Conservation (phyloP, 2,113 vertebrate genomes). For the Sander vitreus region DNA sequence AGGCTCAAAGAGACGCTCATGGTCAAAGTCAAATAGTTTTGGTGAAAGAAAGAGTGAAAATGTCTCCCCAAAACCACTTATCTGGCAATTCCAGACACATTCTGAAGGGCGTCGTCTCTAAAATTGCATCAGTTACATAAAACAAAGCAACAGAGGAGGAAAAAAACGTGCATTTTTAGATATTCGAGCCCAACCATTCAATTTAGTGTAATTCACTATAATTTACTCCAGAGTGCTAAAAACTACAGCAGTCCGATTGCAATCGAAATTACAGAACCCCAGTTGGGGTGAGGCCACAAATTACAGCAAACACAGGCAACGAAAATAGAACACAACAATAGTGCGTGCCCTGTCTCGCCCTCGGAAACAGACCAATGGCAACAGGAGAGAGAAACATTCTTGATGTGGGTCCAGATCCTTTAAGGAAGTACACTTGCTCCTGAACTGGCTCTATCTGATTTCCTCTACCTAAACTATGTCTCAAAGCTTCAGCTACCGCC, state of each 20-base stretch:
- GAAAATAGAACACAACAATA: constrained; percentile 79
- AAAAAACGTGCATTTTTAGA: constrained; percentile 75
- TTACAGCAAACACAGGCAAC: constrained; percentile 76
- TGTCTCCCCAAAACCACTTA: constrained; percentile 43
- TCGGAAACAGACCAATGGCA: constrained; percentile 44
- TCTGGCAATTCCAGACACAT: constrained; percentile 61
- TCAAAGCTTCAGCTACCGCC: constrained; percentile 26
- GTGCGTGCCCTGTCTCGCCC: constrained; percentile 62
- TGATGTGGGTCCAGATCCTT: constrained; percentile 52
- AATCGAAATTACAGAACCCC: constrained; percentile 77
- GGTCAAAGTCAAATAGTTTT: constrained; percentile 63
- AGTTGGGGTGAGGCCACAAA: constrained; percentile 78
- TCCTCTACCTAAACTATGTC: constrained; percentile 68
- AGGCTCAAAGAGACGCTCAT: constrained; percentile 51
- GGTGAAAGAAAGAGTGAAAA: constrained; percentile 64
- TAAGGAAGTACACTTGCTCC: constrained; percentile 74
- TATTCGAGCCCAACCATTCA: constrained; percentile 67
- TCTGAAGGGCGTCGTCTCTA: constrained; percentile 60
- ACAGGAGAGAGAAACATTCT: constrained; percentile 58
- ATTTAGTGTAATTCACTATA: constrained; percentile 79
- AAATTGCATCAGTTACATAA: constrained; percentile 65
- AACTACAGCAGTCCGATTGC: constrained; percentile 67
- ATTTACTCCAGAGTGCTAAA: constrained; percentile 81
- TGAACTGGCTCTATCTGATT: constrained; percentile 72
- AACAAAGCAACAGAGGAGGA: constrained; percentile 56